These are phyloP conservation scores for Cyrtonyx montezumae DNA, from an alignment of 2,113 vertebrate species.

Conservation along the genomic window DNA sequence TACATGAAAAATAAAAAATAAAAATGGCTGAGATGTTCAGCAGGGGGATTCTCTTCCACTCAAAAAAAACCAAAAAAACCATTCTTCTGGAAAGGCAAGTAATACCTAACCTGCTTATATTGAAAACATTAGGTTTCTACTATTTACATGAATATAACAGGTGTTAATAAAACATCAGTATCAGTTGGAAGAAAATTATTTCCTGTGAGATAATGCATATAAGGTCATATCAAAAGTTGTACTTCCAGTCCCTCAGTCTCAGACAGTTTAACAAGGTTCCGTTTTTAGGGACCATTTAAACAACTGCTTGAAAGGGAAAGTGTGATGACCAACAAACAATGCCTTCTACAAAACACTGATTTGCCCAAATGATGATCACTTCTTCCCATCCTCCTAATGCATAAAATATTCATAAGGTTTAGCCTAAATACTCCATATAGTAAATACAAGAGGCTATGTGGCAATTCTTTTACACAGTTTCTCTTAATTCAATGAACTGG, in stretches of 20 bases:
- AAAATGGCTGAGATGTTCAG: not conserved
- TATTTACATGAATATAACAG: not conserved
- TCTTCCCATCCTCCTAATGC: not conserved
- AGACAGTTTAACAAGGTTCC: not conserved
- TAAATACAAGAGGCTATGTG: not conserved
- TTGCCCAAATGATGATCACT: not conserved
- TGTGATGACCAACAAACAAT: not conserved
- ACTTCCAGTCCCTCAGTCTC: not conserved
- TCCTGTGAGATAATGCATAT: not conserved
- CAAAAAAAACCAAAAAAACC: not conserved
- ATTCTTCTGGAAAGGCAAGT: not conserved
- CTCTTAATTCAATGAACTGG: not conserved
- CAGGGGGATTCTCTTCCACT: not conserved
- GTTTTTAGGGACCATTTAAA: not conserved
- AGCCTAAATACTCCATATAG: not conserved
- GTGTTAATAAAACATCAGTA: not conserved
- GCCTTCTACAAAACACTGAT: not conserved
- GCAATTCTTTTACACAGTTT: not conserved
- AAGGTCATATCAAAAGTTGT: not conserved
- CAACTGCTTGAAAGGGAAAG: not conserved
- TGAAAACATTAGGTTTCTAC: not conserved
- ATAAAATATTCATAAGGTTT: not conserved
- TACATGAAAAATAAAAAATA: not conserved
- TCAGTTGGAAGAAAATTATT: not conserved
- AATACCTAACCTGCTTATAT: not conserved